Percentiles rank a stretch among this genome's conserved stretches.
These are phyloP conservation scores for Erinaceus europaeus DNA, from an alignment of 2,113 vertebrate genomes.

Conservation along the genomic window DNA sequence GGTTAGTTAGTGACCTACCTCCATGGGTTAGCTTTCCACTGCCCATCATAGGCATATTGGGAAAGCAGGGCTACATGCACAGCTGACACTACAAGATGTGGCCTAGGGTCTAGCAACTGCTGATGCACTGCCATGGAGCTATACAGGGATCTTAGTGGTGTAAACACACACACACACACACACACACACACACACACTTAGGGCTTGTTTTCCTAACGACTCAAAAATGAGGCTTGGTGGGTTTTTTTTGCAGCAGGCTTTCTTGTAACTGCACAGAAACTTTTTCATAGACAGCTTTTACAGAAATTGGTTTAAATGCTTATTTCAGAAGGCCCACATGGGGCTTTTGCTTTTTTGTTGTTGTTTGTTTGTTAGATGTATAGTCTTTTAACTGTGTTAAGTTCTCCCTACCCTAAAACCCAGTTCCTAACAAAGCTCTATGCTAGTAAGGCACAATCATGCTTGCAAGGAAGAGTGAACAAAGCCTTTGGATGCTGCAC, in stretches of 20 bases:
- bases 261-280: slow-evolving; percentile 31
- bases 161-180: neutral
- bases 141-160: neutral
- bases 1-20: neutral
- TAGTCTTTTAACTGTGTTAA: neutral
- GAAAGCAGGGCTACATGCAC: too few species aligned
- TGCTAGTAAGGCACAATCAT: neutral
- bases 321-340: neutral
- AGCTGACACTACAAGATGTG: neutral
- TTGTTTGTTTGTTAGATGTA: neutral
- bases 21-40: neutral
- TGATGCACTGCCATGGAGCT: neutral
- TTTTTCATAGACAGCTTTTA: slow-evolving; percentile 39
- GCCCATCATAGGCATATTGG: neutral
- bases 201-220: neutral
- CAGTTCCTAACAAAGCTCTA: neutral
- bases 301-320: slow-evolving; percentile 8
- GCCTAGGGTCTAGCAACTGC: neutral
- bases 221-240: neutral
- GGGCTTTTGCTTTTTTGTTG: too few species aligned
- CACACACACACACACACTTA: too few species aligned
- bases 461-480: neutral
- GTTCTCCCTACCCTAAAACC: neutral
- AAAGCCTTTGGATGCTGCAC: neutral
- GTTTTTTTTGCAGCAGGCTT: neutral